phyloP scores from a whole-genome alignment of 2,797 vertebrate genomes.

The Syngnathus rostellatus region DNA sequence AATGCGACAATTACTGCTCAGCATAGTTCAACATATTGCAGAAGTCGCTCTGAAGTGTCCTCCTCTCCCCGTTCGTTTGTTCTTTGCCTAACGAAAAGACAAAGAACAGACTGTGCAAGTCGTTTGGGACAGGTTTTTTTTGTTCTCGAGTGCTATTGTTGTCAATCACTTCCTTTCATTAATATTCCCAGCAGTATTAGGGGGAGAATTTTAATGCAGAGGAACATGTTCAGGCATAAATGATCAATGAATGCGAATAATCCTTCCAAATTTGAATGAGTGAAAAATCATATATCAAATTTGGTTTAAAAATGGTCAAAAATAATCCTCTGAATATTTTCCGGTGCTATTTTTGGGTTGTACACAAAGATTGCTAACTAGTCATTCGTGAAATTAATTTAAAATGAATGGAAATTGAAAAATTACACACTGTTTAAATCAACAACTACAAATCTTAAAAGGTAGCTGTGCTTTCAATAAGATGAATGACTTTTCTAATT shows the following conservation, averaged over 20 bases:
- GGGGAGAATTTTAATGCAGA: background rate
- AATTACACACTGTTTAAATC: too few species aligned
- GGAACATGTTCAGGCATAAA: background rate
- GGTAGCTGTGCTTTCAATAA: background rate
- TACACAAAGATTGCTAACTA: too few species aligned
- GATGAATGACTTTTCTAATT: background rate
- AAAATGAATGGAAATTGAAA: too few species aligned
- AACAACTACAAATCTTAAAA: too few species aligned
- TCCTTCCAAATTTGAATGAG: too few species aligned
- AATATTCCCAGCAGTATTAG: background rate
- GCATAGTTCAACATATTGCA: conserved; percentile 2
- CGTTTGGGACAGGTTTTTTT: background rate
- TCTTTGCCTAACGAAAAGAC: background rate
- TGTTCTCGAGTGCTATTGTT: background rate
- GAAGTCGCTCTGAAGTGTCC: background rate
- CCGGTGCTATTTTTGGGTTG: too few species aligned
- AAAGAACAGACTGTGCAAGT: background rate
- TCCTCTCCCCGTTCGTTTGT: background rate
- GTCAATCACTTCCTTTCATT: background rate
- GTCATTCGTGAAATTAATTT: too few species aligned
- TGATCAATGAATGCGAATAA: background rate
- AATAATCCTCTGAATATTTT: too few species aligned
- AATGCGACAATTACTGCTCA: background rate
- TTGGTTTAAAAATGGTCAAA: too few species aligned
- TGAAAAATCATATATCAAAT: too few species aligned